These are phyloP conservation scores for Brenthis hecate DNA, from an alignment of 2,888 invertebrate species.

Conservation along the genomic window DNA sequence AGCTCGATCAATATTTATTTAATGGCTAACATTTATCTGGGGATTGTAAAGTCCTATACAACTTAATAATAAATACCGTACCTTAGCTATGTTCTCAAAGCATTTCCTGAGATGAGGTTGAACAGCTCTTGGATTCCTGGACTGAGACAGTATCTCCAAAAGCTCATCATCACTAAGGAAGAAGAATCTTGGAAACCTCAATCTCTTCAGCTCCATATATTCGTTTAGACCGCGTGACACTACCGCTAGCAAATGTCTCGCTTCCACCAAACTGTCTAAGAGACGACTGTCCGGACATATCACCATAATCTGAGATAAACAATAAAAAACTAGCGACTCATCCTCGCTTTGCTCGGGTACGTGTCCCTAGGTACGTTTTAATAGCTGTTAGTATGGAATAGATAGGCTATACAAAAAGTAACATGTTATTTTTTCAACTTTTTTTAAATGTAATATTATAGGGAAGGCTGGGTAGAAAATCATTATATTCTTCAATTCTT, in stretches of 20 bases:
- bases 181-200: constrained; percentile 88
- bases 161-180: constrained; percentile 93
- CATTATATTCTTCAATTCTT: too few relatives aligned
- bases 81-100: constrained; percentile 89
- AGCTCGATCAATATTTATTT: too few relatives aligned
- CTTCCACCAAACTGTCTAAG: constrained; percentile 86
- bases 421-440: too few relatives aligned
- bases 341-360: too few relatives aligned
- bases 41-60: too few relatives aligned
- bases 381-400: too few relatives aligned
- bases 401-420: too few relatives aligned
- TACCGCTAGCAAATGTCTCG: constrained; percentile 86
- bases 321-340: too few relatives aligned
- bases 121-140: constrained; percentile 88
- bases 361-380: too few relatives aligned
- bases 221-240: constrained; percentile 89
- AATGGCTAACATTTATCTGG: too few relatives aligned
- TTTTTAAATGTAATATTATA: too few relatives aligned
- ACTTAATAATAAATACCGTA: constrained; percentile 41
- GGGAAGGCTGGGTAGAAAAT: too few relatives aligned
- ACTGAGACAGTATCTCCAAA: constrained; percentile 90
- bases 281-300: constrained; percentile 85
- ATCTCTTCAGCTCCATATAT: constrained; percentile 89
- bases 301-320: constrained; percentile 79
- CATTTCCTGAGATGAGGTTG: constrained; percentile 92